Evolutionary conservation across 2,113 vertebrate species (phyloP), one percentile per base, ranked within the genome.

Genomic region (Perca schrenkii): DNA sequence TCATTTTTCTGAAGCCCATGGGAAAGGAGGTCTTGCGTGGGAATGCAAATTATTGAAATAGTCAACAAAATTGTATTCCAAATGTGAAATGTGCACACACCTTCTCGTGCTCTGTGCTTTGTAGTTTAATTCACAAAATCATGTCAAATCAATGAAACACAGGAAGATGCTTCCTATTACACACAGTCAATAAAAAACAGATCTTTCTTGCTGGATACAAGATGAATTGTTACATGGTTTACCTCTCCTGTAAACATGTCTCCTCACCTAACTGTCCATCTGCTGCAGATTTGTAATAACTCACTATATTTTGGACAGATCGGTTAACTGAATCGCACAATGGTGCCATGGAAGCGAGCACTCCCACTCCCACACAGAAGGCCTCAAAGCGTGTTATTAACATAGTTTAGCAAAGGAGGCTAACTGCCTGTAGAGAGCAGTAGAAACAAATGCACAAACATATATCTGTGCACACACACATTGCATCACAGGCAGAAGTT

Each of bases 301-400:
- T 77, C 64, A 63, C 63, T 17, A 36, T 82, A 77, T 80, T 91
- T 88, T 85, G 82, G 72, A 88, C 74, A 70, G 69, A 84, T 87
- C 69, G 77, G 66, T 90, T 77, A 62, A 82, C 80, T 85, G 80
- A 88, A 88, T 89, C 81, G 58, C 53, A 90, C 90, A 92, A 90
- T 77, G 57, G 86, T 49, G 77, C 85, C 86, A 82, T 87, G 82
- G 85, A 89, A 91, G 84, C 65, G 10, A 87, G 85, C 74, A 87
- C 91, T 90, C 86, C 86, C 82, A 86, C 91, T 90, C 86, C 86
- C 83, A 86, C 91, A 89, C 83, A 61, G 77, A 89, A 78, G 74
- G 67, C 78, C 76, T 88, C 83, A 73, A 80, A 92, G 75, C 75
- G 6, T 93, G 61, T 92, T 84, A 95, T 95, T 94, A 94, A 91